Evolutionary conservation across 1,140 invertebrate species (phyloP).

Genomic region (Drosophila asahinai): DNA sequence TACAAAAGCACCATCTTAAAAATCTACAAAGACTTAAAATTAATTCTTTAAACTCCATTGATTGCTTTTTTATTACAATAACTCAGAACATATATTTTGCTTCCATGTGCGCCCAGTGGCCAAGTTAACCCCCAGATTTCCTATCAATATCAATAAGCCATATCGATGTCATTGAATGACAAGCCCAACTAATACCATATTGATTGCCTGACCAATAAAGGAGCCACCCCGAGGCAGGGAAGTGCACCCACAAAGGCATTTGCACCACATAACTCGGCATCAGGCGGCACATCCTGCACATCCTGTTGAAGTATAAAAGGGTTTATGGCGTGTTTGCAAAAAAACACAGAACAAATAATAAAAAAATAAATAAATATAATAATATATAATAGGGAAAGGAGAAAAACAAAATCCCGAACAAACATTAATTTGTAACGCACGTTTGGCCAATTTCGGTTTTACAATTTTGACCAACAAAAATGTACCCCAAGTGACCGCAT

Average conservation of each 20-base stretch:
- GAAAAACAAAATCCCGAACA: conserved; percentile 70
- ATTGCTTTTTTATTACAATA: conserved; percentile 6
- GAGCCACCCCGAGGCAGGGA: conserved; percentile 18
- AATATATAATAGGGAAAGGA: conserved; percentile 40
- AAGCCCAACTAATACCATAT: conserved; percentile 79
- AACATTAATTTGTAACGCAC: conserved; percentile 84
- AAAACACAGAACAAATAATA: conserved; percentile 20
- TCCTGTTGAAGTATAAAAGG: conserved; percentile 81
- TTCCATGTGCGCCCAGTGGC: conserved; percentile 4
- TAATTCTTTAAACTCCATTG: neutral
- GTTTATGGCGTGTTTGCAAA: conserved; percentile 78
- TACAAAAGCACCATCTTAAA: no score
- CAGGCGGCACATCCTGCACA: conserved; percentile 38
- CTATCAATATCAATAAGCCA: conserved; percentile 68
- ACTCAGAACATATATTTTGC: neutral
- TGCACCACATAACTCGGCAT: conserved; percentile 79
- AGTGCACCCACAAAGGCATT: conserved; percentile 52
- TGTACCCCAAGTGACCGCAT: conserved; percentile 81
- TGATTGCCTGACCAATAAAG: conserved; percentile 71
- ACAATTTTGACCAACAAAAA: conserved; percentile 78
- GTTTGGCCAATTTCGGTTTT: conserved; percentile 78
- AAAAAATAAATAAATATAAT: conserved; percentile 31
- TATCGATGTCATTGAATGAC: conserved; percentile 71
- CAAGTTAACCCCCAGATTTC: conserved; percentile 7
- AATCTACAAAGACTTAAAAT: no score